Base-by-base conservation (phyloP, 2,888 invertebrate species). In the Chromoteleia sp. region DNA sequence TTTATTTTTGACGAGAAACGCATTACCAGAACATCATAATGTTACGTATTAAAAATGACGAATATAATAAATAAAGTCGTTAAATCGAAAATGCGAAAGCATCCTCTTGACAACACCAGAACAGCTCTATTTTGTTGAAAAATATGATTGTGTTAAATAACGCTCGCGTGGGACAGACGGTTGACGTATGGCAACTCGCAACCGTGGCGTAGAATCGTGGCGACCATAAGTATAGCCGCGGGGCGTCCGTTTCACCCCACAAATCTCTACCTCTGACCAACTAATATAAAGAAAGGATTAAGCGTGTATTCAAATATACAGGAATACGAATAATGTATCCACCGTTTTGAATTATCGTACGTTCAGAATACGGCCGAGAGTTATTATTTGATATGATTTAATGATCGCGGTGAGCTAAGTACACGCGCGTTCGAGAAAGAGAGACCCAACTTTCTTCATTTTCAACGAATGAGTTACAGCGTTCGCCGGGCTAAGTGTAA, bases 381-480 rank as follows among this genome's bases (percentile, higher is more conserved):
- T 86, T 88, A 89, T 89, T 88, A 86, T 87, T 86, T 76, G 65
- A 68, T 81, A 81, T 88, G 89, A 89, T 89, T 89, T 89, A 89
- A 86, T 82, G 86, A 80, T 67, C 50, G 15, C 48, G 15, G 41
- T 56, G 21, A 43, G 25, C 21, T 78, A 78, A 63, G 71, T 63
- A 71, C 45, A 56, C 48, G 21, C 39, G 45, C n/a, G 21, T 39
- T 54, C 50, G 43, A 43, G 8, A 59, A 52, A 30, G 56, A 33
- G 33, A 8, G 33, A 48, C 36, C 30, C 39, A 50, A 39, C 50
- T 41, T 41, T 30, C 33, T 30, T 63, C 77, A 29, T 77, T 71
- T 61, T 56, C 48, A 41, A 12, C 63, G 14, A 54, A 77, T 70
- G 77, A 77, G 39, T 77, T 77, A 77, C 61, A 45, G 33, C 65